Evolutionary conservation across 2,888 invertebrate species (phyloP).

Genomic region (Danaus chrysippus): DNA sequence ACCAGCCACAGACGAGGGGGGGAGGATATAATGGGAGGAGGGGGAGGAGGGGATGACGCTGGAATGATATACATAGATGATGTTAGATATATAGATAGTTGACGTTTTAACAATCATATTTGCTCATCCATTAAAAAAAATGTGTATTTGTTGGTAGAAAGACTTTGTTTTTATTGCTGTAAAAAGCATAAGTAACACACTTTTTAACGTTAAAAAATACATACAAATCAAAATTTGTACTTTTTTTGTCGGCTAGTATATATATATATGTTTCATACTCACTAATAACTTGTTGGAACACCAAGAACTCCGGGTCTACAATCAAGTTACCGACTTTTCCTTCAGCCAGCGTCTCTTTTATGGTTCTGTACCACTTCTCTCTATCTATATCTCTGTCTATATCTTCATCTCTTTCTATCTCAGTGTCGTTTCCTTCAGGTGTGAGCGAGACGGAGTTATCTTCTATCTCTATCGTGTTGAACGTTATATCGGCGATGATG

Average conservation of each 20-base stretch:
- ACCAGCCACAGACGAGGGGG: constrained; percentile 88
- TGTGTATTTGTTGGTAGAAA: too few species aligned
- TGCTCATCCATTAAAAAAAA: too few species aligned
- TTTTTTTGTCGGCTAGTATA: too few species aligned
- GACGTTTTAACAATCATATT: too few species aligned
- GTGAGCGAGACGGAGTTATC: constrained; percentile 39
- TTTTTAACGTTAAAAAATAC: too few species aligned
- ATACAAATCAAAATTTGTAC: too few species aligned
- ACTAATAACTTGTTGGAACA: constrained; percentile 86
- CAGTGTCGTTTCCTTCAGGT: constrained; percentile 34
- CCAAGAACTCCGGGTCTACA: constrained; percentile 89
- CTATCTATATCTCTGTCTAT: neutral
- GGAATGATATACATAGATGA: neutral
- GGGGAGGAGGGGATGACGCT: constrained; percentile 30
- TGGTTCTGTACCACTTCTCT: constrained; percentile 73
- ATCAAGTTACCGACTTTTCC: constrained; percentile 88
- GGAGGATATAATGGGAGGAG: constrained; percentile 80
- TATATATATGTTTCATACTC: constrained; percentile 50
- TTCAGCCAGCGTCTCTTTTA: constrained; percentile 83
- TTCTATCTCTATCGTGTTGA: constrained; percentile 85
- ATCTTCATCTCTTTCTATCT: constrained; percentile 25
- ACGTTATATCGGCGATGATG: constrained; percentile 86
- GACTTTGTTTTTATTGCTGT: too few species aligned
- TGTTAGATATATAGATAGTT: too few species aligned
- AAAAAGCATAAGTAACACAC: too few species aligned